These are phyloP conservation scores for Conops quadrifasciatus DNA, from an alignment of 2,888 invertebrate species.

Conservation along the genomic window DNA sequence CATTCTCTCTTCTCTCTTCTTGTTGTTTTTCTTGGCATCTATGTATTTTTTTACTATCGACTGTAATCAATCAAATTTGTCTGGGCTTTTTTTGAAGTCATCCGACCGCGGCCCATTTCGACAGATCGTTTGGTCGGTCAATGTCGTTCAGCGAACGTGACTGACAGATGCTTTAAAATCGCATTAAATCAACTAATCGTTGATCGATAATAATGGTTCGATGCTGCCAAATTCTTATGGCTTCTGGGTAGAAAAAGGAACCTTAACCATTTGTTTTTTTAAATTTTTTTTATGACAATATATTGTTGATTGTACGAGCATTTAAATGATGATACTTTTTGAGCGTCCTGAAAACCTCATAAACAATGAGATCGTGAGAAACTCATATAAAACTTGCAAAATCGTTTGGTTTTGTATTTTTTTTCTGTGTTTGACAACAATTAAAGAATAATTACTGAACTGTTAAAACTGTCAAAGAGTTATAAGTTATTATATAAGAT, in stretches of 20 bases:
- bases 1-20: neutral
- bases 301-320: neutral
- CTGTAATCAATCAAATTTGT: conserved; percentile 5
- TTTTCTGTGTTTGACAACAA: conserved; percentile 13
- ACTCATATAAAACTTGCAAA: conserved; percentile 14
- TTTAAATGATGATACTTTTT: neutral
- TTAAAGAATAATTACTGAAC: conserved; percentile 1
- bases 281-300: neutral
- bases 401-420: neutral
- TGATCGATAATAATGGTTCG: neutral
- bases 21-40: neutral
- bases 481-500: too few species aligned
- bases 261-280: neutral
- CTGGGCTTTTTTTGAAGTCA: neutral
- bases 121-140: conserved; percentile 2
- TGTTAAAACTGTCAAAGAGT: too few species aligned
- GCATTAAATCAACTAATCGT: neutral
- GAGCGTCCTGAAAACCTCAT: neutral
- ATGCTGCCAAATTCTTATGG: neutral
- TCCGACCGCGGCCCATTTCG: too few species aligned
- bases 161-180: conserved; percentile 8
- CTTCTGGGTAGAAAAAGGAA: neutral
- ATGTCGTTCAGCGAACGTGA: neutral
- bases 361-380: conserved; percentile 16
- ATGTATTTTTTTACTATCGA: too few species aligned